A percentile compares a stretch with the other conserved stretches of the same genome.
Evolutionary conservation across 2,797 vertebrate genomes (phyloP).

Genomic region (Varecia variegata): DNA sequence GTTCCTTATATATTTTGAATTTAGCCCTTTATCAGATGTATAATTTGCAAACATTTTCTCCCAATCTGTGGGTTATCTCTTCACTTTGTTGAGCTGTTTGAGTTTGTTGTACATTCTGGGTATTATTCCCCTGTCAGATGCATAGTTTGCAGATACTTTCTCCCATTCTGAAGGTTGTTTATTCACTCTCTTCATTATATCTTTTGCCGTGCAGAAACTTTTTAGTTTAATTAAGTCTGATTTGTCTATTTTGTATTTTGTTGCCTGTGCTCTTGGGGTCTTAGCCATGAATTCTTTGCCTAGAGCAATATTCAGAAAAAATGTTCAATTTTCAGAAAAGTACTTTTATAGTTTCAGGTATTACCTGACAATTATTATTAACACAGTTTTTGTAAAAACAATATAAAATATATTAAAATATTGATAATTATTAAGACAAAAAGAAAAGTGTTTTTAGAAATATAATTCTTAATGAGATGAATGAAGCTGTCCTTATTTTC

Average conservation of each 20-base stretch:
- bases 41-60: background rate
- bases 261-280: background rate
- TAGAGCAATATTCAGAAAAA: background rate
- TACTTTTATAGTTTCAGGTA: background rate
- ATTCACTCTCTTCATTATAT: background rate
- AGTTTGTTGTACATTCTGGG: background rate
- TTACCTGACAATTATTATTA: background rate
- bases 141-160: background rate
- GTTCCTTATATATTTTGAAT: background rate
- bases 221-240: background rate
- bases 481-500: background rate
- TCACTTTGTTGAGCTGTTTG: background rate
- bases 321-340: too few relatives aligned
- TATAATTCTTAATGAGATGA: background rate
- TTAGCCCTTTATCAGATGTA: background rate
- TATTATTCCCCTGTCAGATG: background rate
- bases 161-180: background rate
- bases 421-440: background rate
- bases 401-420: background rate
- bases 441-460: background rate
- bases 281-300: background rate
- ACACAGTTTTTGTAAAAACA: background rate
- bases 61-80: background rate
- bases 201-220: background rate
- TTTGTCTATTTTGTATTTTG: background rate